Base-by-base conservation (phyloP, 1,140 invertebrate genomes). In the Mactra quadrangularis region DNA sequence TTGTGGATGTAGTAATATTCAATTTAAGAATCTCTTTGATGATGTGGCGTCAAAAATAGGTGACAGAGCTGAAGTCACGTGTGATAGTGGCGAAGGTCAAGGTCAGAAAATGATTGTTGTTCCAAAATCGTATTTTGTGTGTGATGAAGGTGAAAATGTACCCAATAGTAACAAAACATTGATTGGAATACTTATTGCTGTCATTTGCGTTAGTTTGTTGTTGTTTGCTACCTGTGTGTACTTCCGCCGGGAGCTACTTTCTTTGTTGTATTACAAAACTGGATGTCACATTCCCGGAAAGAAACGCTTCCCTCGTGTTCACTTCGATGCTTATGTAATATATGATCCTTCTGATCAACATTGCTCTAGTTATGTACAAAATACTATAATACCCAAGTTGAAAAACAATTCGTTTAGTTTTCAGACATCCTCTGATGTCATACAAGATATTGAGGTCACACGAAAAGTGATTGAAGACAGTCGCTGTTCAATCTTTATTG, bases 381-480 rank as follows among this genome's bases (percentile, higher is more conserved):
- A 47, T 35, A 71, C 41, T n/a, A 35, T 81, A 13, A 33, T 71
- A 27, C 77, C 77, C 15, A 52, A 53, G 19, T 41, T 81, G 17
- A 66, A 71, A 31, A 81, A 81, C 35, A 81, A 81, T 31, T 66
- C 45, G 0, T 81, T 27, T 38, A 71, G 22, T 50, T 25, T 70
- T 41, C 64, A 81, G 29, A 81, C 77, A 15, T 81, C 62, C n/a
- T 41, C 41, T 7, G 64, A 81, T 45, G 47, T 81, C 7, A 81
- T 81, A 53, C 35, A 45, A 59, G 77, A 81, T 29, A 19, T 71
- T 3, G 77, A 81, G n/a, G 77, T 81, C 19, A 71, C 77, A 1
- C 50, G 50, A 33, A 81, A 60, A 33, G 50, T 68, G 0, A 70
- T 81, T 29, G 77, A 81, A 50, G 64, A 81, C 53, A 81, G 77